Evolutionary conservation across 2,113 vertebrate species (phyloP).

Genomic region (Scortum barcoo): DNA sequence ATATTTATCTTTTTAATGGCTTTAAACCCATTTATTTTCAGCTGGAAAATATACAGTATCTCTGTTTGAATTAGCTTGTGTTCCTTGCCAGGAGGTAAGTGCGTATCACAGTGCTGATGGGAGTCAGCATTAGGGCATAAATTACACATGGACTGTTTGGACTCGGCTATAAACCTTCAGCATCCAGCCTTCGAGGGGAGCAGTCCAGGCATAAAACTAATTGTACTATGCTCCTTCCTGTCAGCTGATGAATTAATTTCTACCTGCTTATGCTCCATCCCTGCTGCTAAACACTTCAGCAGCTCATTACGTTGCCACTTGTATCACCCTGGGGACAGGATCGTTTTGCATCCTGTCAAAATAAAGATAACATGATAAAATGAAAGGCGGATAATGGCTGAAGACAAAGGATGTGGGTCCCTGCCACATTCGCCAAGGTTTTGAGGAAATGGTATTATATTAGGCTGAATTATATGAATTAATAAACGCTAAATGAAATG

Average conservation of each 20-base stretch:
- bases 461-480: background rate
- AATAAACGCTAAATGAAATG: background rate
- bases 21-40: constrained; percentile 30
- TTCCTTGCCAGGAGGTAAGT: constrained; percentile 46
- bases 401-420: background rate
- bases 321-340: constrained; percentile 48
- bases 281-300: constrained; percentile 53
- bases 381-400: constrained; percentile 19
- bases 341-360: constrained; percentile 63
- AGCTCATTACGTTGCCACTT: constrained; percentile 58
- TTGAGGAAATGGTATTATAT: background rate
- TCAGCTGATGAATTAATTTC: constrained; percentile 67
- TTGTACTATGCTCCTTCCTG: constrained; percentile 49
- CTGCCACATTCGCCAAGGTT: constrained; percentile 1
- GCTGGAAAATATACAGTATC: constrained; percentile 18
- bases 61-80: constrained; percentile 38
- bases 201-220: constrained; percentile 57
- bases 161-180: constrained; percentile 41
- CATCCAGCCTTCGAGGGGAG: constrained; percentile 17
- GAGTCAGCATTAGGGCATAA: constrained; percentile 52
- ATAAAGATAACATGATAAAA: constrained; percentile 38
- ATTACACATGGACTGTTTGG: constrained; percentile 54
- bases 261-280: constrained; percentile 45
- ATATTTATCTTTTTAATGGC: background rate
- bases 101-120: constrained; percentile 31